Base-by-base conservation (phyloP, 1,140 invertebrate genomes). In the Orchestia grillus region DNA sequence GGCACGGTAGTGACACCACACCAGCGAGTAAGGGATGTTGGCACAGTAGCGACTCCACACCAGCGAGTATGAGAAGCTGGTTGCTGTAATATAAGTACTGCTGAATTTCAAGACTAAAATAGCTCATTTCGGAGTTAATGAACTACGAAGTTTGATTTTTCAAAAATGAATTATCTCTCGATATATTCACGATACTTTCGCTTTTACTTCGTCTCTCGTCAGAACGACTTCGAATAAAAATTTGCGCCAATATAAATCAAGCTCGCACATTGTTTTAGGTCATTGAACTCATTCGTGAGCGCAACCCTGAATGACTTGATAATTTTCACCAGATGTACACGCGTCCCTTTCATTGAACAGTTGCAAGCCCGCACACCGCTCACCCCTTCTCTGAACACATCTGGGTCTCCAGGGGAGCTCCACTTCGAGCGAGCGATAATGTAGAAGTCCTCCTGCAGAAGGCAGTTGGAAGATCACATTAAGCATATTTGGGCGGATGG, bases 401-500 rank as follows among this genome's bases (percentile, higher is more conserved):
- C 11, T 36, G 62, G 62, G 36, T 19, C 62, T 77, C 62, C 62
- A 19, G 62, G 1, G 62, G 62, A 23, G 62, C 3, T 36, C 15
- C 36, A 77, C 62, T 15, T 77, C 62, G 11, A 3, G 11, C 62
- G 28, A 77, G 62, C 62, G 28, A 36, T 77, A 77, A 77, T 77
- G 62, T 77, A 77, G 62, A 77, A 36, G 11, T 77, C 28, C 62
- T 77, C 62, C 62, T 77, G 28, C 62, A 77, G 62, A 77, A 36
- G 62, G 28, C 11, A 77, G n/a, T 44, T 90, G n/a, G 41, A 90
- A 47, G 41, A 47, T 94, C 92, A 94, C 92, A 94, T 94, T 94
- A 94, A 94, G 92, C 92, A 94, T 94, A 94, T 94, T 94, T 94
- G 92, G 92, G 40, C 8, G 43, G 92, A 45, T 47, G 92, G 44